Evolutionary conservation across 2,113 vertebrate genomes (phyloP).

Genomic region (Stigmatopora argus): DNA sequence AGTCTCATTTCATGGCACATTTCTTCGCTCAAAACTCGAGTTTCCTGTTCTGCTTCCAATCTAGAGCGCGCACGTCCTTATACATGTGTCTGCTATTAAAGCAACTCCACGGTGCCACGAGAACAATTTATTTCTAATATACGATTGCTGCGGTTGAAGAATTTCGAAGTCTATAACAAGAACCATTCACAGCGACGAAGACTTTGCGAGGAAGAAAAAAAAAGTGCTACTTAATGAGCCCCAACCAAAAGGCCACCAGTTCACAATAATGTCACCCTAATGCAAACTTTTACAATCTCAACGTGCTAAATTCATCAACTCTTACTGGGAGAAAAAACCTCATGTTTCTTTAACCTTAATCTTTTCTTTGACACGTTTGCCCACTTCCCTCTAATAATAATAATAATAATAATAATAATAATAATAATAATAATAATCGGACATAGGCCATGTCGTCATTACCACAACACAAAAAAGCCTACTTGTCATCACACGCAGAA

Average conservation of each 20-base stretch:
- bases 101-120: background rate
- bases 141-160: background rate
- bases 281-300: background rate
- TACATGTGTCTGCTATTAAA: conserved; percentile 5
- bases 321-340: background rate
- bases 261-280: background rate
- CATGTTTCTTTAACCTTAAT: background rate
- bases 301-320: conserved; percentile 1
- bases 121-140: conserved; percentile 3
- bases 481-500: no score
- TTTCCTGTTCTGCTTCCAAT: conserved; percentile 6
- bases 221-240: background rate
- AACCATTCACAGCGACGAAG: background rate
- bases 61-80: background rate
- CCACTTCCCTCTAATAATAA: no score
- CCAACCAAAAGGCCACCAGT: conserved; percentile 5
- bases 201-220: background rate
- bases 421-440: no score
- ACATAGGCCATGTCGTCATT: no score
- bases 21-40: background rate
- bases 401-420: no score
- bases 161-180: background rate
- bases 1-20: background rate
- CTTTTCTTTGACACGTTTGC: background rate
- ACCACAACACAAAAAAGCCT: no score